phyloP scores from a whole-genome alignment of 2,888 invertebrate species.

The Drosophila eohydei region DNA sequence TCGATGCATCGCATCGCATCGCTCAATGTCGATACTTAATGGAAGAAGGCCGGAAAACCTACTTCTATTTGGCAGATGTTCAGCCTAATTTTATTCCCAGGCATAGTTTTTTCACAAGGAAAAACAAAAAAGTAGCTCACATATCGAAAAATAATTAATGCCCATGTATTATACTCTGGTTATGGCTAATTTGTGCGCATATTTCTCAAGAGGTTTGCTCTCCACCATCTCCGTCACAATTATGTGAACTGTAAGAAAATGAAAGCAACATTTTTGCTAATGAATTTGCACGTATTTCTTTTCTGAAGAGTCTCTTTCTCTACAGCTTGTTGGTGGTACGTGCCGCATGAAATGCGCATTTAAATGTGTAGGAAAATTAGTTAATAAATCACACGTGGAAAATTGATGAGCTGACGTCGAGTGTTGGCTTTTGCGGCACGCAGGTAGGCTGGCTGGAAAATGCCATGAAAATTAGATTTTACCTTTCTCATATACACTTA shows the following conservation, averaged over 20 bases:
- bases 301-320: neutral
- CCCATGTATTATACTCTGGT: slow-evolving; percentile 41
- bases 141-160: slow-evolving; percentile 68
- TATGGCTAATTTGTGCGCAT: slow-evolving; percentile 59
- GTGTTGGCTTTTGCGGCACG: slow-evolving; percentile 36
- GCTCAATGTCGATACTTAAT: slow-evolving; percentile 36
- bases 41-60: slow-evolving; percentile 12
- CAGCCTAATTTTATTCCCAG: neutral
- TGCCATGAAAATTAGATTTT: slow-evolving; percentile 46
- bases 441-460: slow-evolving; percentile 16
- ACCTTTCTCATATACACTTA: slow-evolving; percentile 51
- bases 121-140: neutral
- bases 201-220: slow-evolving; percentile 46
- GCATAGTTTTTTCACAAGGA: slow-evolving; percentile 8
- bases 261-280: slow-evolving; percentile 70
- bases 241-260: slow-evolving; percentile 71
- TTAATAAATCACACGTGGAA: slow-evolving; percentile 78
- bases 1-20: slow-evolving; percentile 32
- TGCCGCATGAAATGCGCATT: slow-evolving; percentile 71
- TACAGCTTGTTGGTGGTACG: slow-evolving; percentile 41
- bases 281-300: slow-evolving; percentile 65
- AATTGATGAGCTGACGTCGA: slow-evolving; percentile 74
- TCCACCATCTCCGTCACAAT: slow-evolving; percentile 40
- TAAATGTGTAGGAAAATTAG: slow-evolving; percentile 78
- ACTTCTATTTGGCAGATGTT: slow-evolving; percentile 12